phyloP scores from a whole-genome alignment of 2,888 invertebrate species.

The Melikaiella ostensackeni region DNA sequence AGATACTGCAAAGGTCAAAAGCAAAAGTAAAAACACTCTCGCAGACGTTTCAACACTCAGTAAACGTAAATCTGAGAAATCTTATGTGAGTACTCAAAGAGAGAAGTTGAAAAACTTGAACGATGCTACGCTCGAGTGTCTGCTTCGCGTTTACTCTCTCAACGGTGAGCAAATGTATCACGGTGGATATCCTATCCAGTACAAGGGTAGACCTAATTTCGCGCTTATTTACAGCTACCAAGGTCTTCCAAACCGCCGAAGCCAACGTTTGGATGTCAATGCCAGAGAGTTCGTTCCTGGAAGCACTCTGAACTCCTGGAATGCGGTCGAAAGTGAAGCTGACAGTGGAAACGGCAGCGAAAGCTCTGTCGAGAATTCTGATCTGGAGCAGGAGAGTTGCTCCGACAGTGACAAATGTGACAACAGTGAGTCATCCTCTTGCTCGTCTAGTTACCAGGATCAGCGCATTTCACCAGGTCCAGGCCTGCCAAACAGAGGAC shows the following conservation, averaged over 20 bases:
- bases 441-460: constrained; percentile 41
- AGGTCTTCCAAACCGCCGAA: constrained; percentile 43
- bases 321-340: constrained; percentile 59
- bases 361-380: constrained; percentile 67
- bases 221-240: constrained; percentile 81
- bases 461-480: neutral
- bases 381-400: constrained; percentile 65
- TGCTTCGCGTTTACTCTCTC: constrained; percentile 82
- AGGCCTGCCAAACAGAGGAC: neutral
- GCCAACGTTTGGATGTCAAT: constrained; percentile 81
- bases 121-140: constrained; percentile 80
- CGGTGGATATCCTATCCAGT: constrained; percentile 86
- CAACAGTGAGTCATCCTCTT: constrained; percentile 43
- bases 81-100: constrained; percentile 49
- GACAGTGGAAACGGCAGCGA: constrained; percentile 70
- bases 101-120: constrained; percentile 73
- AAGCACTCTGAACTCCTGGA: constrained; percentile 51
- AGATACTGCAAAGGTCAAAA: neutral
- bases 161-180: constrained; percentile 81
- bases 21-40: neutral
- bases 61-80: neutral
- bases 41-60: neutral
- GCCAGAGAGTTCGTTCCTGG: constrained; percentile 84
- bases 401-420: constrained; percentile 69
- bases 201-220: constrained; percentile 80